Percentiles rank a stretch among this genome's conserved stretches.
Evolutionary conservation across 2,888 invertebrate species (phyloP).

Genomic region (Amblyjoppa proteus): DNA sequence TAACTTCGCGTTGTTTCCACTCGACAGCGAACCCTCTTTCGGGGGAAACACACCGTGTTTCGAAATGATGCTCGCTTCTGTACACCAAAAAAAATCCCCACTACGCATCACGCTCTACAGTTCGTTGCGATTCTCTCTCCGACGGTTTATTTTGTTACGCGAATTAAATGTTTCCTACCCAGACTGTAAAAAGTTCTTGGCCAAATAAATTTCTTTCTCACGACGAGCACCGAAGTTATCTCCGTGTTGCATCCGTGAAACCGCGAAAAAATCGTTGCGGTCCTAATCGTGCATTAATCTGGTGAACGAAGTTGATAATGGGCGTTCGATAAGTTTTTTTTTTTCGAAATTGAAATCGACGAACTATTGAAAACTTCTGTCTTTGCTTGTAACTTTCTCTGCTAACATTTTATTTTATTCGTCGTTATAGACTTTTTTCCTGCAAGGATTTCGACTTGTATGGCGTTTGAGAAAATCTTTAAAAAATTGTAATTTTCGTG

Average conservation of each 20-base stretch:
- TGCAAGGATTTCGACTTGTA: neutral
- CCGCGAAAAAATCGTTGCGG: no score
- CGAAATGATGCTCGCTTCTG: neutral
- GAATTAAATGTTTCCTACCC: neutral
- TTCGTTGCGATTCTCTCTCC: neutral
- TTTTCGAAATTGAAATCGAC: neutral
- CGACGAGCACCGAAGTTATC: no score
- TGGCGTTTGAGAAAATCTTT: neutral
- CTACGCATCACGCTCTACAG: neutral
- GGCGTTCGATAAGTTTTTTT: neutral
- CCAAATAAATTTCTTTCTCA: neutral
- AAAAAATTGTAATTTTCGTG: neutral
- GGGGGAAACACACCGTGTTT: neutral
- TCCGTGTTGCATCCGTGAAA: no score
- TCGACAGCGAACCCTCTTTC: constrained; percentile 4
- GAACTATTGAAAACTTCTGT: neutral
- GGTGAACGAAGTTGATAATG: neutral
- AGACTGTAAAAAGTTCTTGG: neutral
- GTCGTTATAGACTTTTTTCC: neutral
- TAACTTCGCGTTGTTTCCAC: constrained; percentile 1
- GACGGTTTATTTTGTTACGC: neutral
- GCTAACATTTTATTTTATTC: neutral
- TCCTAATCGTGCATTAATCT: neutral
- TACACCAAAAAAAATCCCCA: neutral
- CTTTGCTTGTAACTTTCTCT: neutral